Percentiles rank a stretch among this genome's conserved stretches.
Conservation (phyloP, 2,113 vertebrate genomes). For the Petrocephalus zakoni region DNA sequence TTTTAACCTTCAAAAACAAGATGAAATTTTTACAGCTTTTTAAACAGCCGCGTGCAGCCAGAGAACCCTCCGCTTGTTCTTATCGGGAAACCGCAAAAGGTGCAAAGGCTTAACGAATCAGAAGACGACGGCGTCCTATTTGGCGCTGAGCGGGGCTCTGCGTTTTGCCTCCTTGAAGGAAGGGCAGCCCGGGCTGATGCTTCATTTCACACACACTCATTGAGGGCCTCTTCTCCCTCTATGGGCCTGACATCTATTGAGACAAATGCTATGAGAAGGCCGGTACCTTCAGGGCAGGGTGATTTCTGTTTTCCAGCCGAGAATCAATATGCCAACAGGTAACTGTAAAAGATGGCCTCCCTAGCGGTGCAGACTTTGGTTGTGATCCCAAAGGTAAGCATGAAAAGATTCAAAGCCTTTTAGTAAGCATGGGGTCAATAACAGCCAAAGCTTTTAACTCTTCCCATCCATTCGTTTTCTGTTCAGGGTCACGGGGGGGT, state of each 20-base stretch:
- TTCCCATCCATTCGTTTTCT: neutral
- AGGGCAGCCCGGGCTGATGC: neutral
- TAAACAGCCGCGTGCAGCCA: neutral
- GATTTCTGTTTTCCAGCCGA: conserved; percentile 40
- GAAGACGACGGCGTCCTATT: neutral
- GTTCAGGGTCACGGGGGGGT: neutral
- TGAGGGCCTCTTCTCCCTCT: conserved; percentile 12
- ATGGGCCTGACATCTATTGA: conserved; percentile 33
- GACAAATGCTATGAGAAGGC: conserved; percentile 33
- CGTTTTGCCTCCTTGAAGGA: neutral
- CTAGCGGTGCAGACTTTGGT: conserved; percentile 34
- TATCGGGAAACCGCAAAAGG: neutral
- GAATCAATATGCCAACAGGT: conserved; percentile 58
- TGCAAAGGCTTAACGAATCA: conserved; percentile 6
- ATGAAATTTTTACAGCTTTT: conserved; percentile 21
- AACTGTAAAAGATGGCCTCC: conserved; percentile 55
- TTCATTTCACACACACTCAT: conserved; percentile 15
- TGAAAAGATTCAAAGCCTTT: conserved; percentile 26
- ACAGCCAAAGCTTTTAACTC: conserved; percentile 14
- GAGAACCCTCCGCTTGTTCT: neutral
- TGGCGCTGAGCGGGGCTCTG: neutral
- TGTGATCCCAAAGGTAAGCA: conserved; percentile 30
- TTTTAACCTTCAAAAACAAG: conserved; percentile 29
- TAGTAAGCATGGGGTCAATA: neutral
- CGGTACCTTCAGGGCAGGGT: conserved; percentile 30